Percentiles rank a stretch among this genome's conserved stretches.
phyloP scores from a whole-genome alignment of 2,797 vertebrate genomes.

The Lithobates pipiens region DNA sequence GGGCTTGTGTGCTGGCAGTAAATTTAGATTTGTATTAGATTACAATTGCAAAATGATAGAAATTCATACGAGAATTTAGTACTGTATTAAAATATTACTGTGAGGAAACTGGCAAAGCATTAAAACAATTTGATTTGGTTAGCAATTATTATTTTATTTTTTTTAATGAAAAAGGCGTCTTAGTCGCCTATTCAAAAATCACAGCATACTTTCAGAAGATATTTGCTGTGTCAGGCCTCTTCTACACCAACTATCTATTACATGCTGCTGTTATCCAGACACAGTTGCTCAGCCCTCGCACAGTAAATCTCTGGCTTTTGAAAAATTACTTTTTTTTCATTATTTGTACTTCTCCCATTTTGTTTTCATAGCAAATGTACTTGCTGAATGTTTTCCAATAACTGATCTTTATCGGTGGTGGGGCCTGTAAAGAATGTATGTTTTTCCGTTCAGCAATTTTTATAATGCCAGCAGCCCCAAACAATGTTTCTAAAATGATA shows the following conservation, averaged over 20 bases:
- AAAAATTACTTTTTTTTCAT: conserved; percentile 13
- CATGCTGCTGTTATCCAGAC: conserved; percentile 15
- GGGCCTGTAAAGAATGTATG: conserved; percentile 14
- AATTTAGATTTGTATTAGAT: too few species aligned
- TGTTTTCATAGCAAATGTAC: conserved; percentile 4
- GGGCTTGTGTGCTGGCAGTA: too few species aligned
- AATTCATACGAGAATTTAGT: too few species aligned
- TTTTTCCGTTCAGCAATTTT: conserved; percentile 20
- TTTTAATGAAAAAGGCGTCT: neutral
- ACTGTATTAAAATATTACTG: too few species aligned
- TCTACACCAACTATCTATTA: conserved; percentile 14
- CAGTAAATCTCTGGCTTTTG: conserved; percentile 15
- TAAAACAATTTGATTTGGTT: neutral
- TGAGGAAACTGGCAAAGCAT: too few species aligned
- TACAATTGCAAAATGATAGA: too few species aligned
- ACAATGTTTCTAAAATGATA: conserved; percentile 12
- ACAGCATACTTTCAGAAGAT: neutral
- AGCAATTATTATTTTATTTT: too few species aligned
- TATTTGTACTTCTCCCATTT: conserved; percentile 27
- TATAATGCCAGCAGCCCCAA: conserved; percentile 23
- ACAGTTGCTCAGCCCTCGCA: conserved; percentile 17
- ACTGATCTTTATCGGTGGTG: conserved; percentile 26
- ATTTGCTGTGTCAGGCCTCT: neutral
- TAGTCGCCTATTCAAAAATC: neutral
- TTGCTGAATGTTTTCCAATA: conserved; percentile 3